Evolutionary conservation across 1,140 invertebrate species (phyloP), one percentile per base, ranked within the genome.

Genomic region (Cepaea nemoralis): DNA sequence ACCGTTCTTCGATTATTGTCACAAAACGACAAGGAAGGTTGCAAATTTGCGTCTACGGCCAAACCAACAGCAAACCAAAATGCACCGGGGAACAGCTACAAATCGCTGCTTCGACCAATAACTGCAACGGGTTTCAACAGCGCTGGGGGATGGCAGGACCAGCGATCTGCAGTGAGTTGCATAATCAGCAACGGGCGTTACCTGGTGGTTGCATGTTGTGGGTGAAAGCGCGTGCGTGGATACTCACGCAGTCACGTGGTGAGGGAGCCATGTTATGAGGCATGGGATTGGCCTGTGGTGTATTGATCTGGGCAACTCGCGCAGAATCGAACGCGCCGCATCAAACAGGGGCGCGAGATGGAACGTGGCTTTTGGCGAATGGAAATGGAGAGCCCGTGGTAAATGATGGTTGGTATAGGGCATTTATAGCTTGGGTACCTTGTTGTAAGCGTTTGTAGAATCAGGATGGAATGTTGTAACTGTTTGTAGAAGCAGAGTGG

Each of bases 61-160:
- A n/a, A n/a, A n/a, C n/a, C n/a, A n/a, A n/a, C 71, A 31, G 59
- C 59, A 63, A 63, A 31, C 59, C 59, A 31, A 63, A 63, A 63
- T 63, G 59, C 59, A 63, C 50, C 50, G 50, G 19, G 19, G 22
- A 14, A 55, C 22, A 55, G 2, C 50, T 24, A 55, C 22, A 5
- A 27, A 63, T 8, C n/a, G 3, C 22, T 31, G 5, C 59, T 22
- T 63, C 16, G 27, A 1, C 59, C 59, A 63, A 63, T 63, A 16
- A n/a, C 59, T 31, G 59, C 6, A n/a, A n/a, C n/a, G n/a, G 33
- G 1, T 1, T 2, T 16, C 27, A 5, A 1, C 10, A 19, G n/a
- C 27, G 59, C 16, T 2, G 59, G 1, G 59, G 6, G 59, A 3
- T 31, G 33, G 59, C 10, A 63, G 27, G 59, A 22, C n/a, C n/a